Base-by-base conservation (phyloP, 2,113 vertebrate species). In the Bufo gargarizans region DNA sequence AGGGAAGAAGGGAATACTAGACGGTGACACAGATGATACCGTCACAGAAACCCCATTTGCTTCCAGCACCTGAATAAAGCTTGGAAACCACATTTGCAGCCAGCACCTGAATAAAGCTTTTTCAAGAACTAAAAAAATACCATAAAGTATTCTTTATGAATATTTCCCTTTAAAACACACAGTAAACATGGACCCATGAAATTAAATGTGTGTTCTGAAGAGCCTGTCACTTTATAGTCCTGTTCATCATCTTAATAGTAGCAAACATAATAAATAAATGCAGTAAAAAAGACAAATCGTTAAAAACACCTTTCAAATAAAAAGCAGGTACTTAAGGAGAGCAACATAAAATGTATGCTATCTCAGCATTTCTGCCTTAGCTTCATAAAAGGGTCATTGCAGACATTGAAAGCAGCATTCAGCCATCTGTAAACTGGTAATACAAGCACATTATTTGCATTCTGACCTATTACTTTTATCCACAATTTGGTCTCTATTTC, bases 371-470 rank as follows among this genome's bases (percentile, higher is more conserved):
- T 85, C 17, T 74, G 83, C 17, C 50, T 69, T 20, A 0, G 7
- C 20, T 72, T 55, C 82, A 84, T 84, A 69, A 16, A 20, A 84
- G 65, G 65, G 65, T 85, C 84, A 85, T 85, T 76, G 71, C 69
- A 76, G 71, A n/a, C 43, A 59, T 10, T n/a, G 56, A 17, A 76
- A 43, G 50, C 11, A 50, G 71, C 45, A 56, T 61, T 43, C n/a
- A 76, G 53, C 50, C 20, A 85, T 74, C 33, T 59, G 67, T 74
- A 74, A 74, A 74, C 14, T 85, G 69, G 61, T 72, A 72, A 84
- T 72, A 69, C 81, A 83, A 45, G 69, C 10, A 13, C 0, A 50
- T 59, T 56, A 76, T 74, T 74, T 85, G 19, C 59, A 74, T 14
- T 59, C 9, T 58, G 22, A 76, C 53, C 69, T 59, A 47, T 76